phyloP scores from a whole-genome alignment of 2,113 vertebrate genomes.

The Mixornis gularis region DNA sequence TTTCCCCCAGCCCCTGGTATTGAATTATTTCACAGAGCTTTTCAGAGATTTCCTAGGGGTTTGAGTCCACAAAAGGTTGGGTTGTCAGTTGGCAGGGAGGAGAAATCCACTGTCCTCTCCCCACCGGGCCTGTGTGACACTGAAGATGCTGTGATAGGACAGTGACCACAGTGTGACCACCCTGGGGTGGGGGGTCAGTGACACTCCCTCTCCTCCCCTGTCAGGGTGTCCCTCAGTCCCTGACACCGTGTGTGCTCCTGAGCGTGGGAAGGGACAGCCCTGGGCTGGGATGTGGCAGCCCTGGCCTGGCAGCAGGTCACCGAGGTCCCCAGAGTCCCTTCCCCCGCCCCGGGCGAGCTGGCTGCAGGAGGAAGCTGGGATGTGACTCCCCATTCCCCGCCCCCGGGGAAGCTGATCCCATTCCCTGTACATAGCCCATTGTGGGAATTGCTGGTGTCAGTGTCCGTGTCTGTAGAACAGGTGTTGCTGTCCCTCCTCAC shows the following conservation, averaged over 20 bases:
- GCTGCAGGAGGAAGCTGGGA: conserved; percentile 15
- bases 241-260: fast-evolving
- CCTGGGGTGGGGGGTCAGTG: fast-evolving
- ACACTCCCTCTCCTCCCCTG: not conserved
- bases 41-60: not conserved
- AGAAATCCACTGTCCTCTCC: not conserved
- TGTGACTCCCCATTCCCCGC: not conserved
- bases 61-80: not conserved
- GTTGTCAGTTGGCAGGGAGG: not conserved
- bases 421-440: conserved; percentile 36
- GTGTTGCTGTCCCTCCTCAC: conserved; percentile 29
- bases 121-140: not conserved
- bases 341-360: not conserved
- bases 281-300: not conserved
- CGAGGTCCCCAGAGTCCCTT: not conserved
- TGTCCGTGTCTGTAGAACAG: conserved; percentile 51
- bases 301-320: not conserved
- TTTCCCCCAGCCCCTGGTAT: not conserved
- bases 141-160: not conserved
- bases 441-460: conserved; percentile 57
- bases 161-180: fast-evolving
- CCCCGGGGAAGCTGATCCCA: not conserved
- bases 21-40: not conserved
- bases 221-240: not conserved
- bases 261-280: not conserved